Evolutionary conservation across 2,888 invertebrate species (phyloP).

Genomic region (Elysia crispata): DNA sequence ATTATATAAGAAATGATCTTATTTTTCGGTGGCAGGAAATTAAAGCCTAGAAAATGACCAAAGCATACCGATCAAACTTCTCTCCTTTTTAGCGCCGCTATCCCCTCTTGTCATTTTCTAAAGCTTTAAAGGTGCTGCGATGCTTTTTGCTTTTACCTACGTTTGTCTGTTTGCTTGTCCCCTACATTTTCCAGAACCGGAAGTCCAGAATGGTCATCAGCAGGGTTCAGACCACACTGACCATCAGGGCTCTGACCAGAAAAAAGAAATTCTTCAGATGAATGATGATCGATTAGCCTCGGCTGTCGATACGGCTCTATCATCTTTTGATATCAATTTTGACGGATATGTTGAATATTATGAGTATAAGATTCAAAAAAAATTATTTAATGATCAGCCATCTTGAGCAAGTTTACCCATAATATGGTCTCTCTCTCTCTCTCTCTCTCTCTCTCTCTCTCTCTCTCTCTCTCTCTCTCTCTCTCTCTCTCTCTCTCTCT

Average conservation of each 20-base stretch:
- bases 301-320: conserved; percentile 33
- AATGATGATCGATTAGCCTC: conserved; percentile 9
- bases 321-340: conserved; percentile 2
- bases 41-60: too few relatives aligned
- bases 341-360: conserved; percentile 48
- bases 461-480: background rate
- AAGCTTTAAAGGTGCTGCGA: too few relatives aligned
- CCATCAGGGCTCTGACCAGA: background rate
- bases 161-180: too few relatives aligned
- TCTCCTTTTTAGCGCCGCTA: too few relatives aligned
- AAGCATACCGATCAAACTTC: too few relatives aligned
- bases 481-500: background rate
- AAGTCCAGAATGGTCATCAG: background rate
- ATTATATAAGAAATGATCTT: too few relatives aligned
- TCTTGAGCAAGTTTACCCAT: background rate
- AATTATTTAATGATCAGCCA: background rate
- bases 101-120: too few relatives aligned
- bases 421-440: too few relatives aligned
- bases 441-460: background rate
- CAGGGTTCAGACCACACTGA: background rate
- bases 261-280: background rate
- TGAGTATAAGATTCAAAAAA: conserved; percentile 17
- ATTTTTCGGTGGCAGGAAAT: too few relatives aligned
- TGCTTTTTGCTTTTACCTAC: too few relatives aligned
- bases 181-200: background rate